Evolutionary conservation across 2,797 vertebrate genomes (phyloP).

Genomic region (Scleropages formosus): DNA sequence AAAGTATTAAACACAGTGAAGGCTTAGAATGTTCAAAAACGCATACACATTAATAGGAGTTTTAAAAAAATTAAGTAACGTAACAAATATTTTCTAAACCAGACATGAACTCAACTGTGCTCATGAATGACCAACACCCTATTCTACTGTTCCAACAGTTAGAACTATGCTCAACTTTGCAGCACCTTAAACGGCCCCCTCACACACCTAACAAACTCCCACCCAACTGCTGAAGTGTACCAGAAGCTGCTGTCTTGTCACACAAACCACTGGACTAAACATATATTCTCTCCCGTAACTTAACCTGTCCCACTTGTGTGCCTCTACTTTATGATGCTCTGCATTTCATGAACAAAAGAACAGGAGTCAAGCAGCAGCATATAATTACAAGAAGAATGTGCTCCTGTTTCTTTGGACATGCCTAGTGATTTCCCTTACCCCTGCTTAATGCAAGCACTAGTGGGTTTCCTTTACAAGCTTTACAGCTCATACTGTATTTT

Average conservation of each 20-base stretch:
- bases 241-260: not conserved
- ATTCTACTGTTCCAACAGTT: too few species aligned
- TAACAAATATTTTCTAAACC: too few species aligned
- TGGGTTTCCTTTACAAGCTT: not conserved
- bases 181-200: not conserved
- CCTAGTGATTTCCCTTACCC: not conserved
- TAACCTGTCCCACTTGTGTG: conserved; percentile 36
- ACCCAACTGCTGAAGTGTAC: not conserved
- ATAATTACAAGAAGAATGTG: conserved; percentile 32
- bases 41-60: too few species aligned
- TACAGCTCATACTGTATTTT: not conserved
- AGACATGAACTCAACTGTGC: too few species aligned
- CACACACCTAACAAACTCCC: too few species aligned
- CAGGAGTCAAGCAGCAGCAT: conserved; percentile 22
- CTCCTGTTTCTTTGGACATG: not conserved
- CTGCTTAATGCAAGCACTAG: not conserved
- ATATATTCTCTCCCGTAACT: conserved; percentile 28
- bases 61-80: too few species aligned
- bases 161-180: conserved; percentile 3
- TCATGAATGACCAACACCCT: not conserved
- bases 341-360: conserved; percentile 36
- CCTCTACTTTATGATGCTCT: conserved; percentile 29
- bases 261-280: not conserved
- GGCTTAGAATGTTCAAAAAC: too few species aligned
- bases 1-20: too few species aligned